Evolutionary conservation across 2,888 invertebrate genomes (phyloP), one percentile per base, ranked within the genome.

Genomic region (Zaprionus obscuricornis): DNA sequence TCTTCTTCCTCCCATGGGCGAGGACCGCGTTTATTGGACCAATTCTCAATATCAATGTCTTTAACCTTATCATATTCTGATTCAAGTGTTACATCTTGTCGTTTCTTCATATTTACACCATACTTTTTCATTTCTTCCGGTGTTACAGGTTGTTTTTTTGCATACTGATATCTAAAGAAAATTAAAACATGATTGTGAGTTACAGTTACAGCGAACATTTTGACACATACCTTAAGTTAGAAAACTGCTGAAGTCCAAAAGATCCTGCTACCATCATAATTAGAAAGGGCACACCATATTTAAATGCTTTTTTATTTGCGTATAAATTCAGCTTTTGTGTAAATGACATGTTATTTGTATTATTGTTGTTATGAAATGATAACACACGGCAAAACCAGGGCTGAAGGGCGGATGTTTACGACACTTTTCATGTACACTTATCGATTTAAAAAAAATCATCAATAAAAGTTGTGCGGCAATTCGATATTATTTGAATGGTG

Each of bases 21-120:
- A 3, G 96, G 95, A 0, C 96, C 96, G 75, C 97, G 91, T 68
- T 94, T 93, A 86, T 97, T 96, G 86, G 95, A 93, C 97, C 97
- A 97, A 74, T 94, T 92, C 67, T 96, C 94, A 71, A 96, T 93
- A 87, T 97, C 95, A 27, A 95, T 89, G 49, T 92, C 89, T 88
- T 95, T 92, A 1, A 96, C 91, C 89, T 94, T 94, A 71, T 96
- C 94, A 91, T 92, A 96, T 73, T 94, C 93, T 26, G 91, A 90
- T 89, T 96, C 96, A 67, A 96, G 87, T 0, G 95, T 94, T 0
- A 95, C 94, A 85, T 94, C 93, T 36, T 92, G 92, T 0, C 92
- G 90, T 83, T 92, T 92, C 75, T 94, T 94, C 92, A 93, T 92
- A 59, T 90, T 81, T 7, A 96, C 91, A 1, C 96, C 96, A 86